These are phyloP conservation scores for Himalopsyche phryganea DNA, from an alignment of 1,140 invertebrate species.

Conservation along the genomic window DNA sequence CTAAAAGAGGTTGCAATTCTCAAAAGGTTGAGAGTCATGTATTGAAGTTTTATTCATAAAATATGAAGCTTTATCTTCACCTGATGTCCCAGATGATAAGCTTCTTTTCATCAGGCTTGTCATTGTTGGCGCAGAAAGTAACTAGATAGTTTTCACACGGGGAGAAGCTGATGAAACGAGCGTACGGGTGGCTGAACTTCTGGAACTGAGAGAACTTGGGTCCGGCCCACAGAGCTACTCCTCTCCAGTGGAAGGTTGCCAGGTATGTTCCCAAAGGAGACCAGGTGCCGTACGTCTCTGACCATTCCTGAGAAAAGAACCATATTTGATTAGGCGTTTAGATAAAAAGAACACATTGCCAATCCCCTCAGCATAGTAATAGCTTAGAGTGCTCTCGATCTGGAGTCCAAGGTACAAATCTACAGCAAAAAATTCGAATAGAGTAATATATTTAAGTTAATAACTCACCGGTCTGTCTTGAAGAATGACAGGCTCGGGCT, in stretches of 20 bases:
- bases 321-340: too few species aligned
- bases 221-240: constrained; percentile 96
- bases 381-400: too few species aligned
- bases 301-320: constrained; percentile 74
- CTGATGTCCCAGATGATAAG: constrained; percentile 93
- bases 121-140: constrained; percentile 78
- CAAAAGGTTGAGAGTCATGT: too few species aligned
- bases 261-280: constrained; percentile 95
- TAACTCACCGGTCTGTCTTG: constrained; percentile 75
- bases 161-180: constrained; percentile 96
- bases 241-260: constrained; percentile 91
- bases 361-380: too few species aligned
- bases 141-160: constrained; percentile 96
- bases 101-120: constrained; percentile 66
- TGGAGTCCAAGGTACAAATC: too few species aligned
- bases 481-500: constrained; percentile 79
- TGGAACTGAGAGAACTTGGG: constrained; percentile 88
- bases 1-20: too few species aligned
- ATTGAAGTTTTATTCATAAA: too few species aligned
- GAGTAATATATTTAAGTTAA: too few species aligned
- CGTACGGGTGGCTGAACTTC: constrained; percentile 85
- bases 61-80: too few species aligned
- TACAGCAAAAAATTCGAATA: too few species aligned
- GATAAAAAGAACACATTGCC: too few species aligned
- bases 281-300: constrained; percentile 94